These are phyloP conservation scores for Branchinecta sandiegonensis DNA, from an alignment of 2,888 invertebrate species.

Conservation along the genomic window DNA sequence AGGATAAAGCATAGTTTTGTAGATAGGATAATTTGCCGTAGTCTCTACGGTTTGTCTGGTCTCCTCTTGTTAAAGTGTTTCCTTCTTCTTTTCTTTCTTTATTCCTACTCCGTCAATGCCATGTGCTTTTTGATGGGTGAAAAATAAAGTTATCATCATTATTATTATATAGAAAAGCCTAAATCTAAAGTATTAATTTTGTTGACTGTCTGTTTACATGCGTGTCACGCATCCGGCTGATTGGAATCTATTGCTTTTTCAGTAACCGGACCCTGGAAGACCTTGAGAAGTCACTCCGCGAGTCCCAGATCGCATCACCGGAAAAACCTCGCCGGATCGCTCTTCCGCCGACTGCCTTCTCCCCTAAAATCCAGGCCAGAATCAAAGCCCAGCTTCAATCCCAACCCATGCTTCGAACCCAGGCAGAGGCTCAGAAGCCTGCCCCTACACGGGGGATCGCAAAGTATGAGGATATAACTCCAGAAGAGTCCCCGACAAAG, in stretches of 20 bases:
- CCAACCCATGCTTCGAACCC: background rate
- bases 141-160: too few relatives aligned
- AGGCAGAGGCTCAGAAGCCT: background rate
- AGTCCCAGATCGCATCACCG: background rate
- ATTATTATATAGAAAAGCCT: too few relatives aligned
- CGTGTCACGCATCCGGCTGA: too few relatives aligned
- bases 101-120: too few relatives aligned
- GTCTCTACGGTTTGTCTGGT: too few relatives aligned
- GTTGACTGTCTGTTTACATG: too few relatives aligned
- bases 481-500: background rate
- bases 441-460: background rate
- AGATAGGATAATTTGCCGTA: too few relatives aligned
- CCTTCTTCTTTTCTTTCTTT: too few relatives aligned
- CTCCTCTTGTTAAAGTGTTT: too few relatives aligned
- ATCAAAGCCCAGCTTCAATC: constrained; percentile 7
- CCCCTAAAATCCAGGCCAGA: background rate
- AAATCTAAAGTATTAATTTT: too few relatives aligned
- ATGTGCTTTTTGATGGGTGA: too few relatives aligned
- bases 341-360: background rate
- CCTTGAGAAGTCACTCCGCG: constrained; percentile 4
- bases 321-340: background rate
- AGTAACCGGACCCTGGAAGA: constrained; percentile 1
- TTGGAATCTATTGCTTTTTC: background rate
- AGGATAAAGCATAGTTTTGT: too few relatives aligned
- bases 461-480: constrained; percentile 7